Evolutionary conservation across 2,888 invertebrate genomes (phyloP).

Genomic region (Lithophane socia): DNA sequence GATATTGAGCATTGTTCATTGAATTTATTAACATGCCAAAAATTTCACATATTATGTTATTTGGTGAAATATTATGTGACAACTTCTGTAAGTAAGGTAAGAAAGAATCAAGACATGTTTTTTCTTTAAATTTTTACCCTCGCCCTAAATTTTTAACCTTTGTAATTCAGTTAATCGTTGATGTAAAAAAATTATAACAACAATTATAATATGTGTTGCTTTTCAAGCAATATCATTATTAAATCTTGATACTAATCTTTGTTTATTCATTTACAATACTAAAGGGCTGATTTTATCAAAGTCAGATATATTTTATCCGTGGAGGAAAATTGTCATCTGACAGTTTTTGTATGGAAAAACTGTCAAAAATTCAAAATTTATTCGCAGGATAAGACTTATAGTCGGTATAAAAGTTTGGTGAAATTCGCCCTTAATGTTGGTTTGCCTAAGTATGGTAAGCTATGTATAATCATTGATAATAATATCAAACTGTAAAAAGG

Average conservation of each 20-base stretch:
- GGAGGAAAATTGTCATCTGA: no score
- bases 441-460: no score
- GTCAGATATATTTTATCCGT: no score
- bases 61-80: constrained; percentile 1
- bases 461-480: no score
- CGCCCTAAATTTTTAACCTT: background rate
- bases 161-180: background rate
- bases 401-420: no score
- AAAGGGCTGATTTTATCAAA: no score
- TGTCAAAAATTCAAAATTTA: no score
- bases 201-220: background rate
- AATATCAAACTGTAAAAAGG: background rate
- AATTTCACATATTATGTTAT: constrained; percentile 16
- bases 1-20: constrained; percentile 63
- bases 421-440: no score
- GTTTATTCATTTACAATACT: background rate
- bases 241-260: no score
- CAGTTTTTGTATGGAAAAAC: no score
- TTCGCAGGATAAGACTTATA: no score
- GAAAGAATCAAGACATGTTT: background rate
- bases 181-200: constrained; percentile 1
- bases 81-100: background rate
- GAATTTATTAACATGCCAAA: constrained; percentile 59
- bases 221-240: no score
- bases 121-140: background rate